Evolutionary conservation across 2,797 vertebrate genomes (phyloP).

Genomic region (Streptopelia turtur): DNA sequence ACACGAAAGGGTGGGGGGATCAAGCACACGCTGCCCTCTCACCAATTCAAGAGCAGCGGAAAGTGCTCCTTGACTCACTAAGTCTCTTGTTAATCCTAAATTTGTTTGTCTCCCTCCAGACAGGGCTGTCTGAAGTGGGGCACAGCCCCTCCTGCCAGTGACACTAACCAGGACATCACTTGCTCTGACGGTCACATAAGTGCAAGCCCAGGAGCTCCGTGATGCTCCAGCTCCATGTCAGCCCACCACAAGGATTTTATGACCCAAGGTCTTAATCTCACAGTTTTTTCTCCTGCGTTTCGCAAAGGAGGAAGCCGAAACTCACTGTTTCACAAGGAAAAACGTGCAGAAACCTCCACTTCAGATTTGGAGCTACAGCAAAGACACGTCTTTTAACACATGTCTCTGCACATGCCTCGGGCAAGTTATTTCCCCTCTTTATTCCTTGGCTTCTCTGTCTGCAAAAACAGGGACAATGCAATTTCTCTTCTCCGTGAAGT

Average conservation of each 20-base stretch:
- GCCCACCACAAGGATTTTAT: neutral
- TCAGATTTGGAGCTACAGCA: neutral
- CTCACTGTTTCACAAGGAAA: neutral
- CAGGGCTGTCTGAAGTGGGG: accelerated
- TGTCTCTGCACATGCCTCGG: conserved; percentile 22
- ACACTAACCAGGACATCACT: neutral
- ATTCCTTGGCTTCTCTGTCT: conserved; percentile 23
- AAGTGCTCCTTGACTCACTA: neutral
- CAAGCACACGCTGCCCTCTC: neutral
- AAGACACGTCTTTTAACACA: neutral
- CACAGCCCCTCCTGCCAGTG: neutral
- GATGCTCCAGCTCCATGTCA: neutral
- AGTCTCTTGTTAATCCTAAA: neutral
- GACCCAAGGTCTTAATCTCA: accelerated
- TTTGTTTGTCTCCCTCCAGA: neutral
- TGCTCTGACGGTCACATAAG: accelerated
- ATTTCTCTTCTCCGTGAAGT: neutral
- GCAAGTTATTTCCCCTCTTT: conserved; percentile 48
- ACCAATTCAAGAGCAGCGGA: neutral
- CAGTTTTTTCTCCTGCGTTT: neutral
- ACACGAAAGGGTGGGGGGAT: neutral
- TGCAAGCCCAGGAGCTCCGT: neutral
- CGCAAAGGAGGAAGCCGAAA: neutral
- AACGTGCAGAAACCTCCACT: neutral
- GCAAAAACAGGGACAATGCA: neutral